Evolutionary conservation across 1,140 invertebrate species (phyloP).

Genomic region (Pachypeltis micranthus): DNA sequence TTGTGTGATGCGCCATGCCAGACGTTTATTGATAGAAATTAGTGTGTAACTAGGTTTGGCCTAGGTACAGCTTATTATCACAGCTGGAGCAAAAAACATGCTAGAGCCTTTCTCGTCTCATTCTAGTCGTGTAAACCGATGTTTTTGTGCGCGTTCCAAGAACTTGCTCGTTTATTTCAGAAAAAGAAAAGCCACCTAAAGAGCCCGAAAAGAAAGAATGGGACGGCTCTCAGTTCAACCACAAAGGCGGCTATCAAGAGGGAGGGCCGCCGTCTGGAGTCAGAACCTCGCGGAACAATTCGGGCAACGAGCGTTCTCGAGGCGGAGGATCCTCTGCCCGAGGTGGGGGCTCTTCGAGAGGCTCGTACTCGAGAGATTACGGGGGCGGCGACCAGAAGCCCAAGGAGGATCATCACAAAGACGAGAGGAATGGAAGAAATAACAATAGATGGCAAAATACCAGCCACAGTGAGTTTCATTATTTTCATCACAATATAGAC

Average conservation of each 20-base stretch:
- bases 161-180: neutral
- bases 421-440: neutral
- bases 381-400: neutral
- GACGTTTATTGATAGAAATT: no score
- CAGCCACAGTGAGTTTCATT: slow-evolving; percentile 24
- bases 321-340: neutral
- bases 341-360: neutral
- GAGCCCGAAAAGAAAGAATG: neutral
- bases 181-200: neutral
- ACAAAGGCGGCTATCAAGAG: neutral
- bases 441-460: slow-evolving; percentile 26
- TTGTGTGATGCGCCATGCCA: no score
- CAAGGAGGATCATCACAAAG: neutral
- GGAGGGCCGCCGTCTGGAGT: neutral
- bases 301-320: neutral
- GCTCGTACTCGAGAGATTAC: neutral
- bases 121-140: neutral
- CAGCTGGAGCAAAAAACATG: no score
- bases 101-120: no score
- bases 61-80: no score
- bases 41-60: no score
- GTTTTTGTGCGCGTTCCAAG: neutral
- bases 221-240: neutral
- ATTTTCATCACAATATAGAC: no score
- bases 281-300: neutral